These are phyloP conservation scores for Resseliella maxima DNA, from an alignment of 2,888 invertebrate species.

Conservation along the genomic window DNA sequence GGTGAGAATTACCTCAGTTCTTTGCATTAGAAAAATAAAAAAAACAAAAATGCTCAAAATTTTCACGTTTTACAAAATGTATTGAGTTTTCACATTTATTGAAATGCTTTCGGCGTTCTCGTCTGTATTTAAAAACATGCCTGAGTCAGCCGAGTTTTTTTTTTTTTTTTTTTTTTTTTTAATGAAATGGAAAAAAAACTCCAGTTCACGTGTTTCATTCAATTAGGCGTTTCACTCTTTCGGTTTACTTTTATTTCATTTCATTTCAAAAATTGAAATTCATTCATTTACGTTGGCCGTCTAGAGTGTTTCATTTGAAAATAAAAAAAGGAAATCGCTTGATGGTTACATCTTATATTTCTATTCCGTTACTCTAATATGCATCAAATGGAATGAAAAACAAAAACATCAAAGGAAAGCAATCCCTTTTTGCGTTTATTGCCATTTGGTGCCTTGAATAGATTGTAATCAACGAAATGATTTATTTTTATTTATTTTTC, in stretches of 20 bases:
- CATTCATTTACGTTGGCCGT: neutral
- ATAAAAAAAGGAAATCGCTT: neutral
- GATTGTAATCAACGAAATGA: conserved; percentile 6
- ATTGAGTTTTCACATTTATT: too few relatives aligned
- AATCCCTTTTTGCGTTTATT: neutral
- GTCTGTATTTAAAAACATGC: neutral
- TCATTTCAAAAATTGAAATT: neutral
- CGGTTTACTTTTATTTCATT: neutral
- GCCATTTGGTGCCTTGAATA: neutral
- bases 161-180: too few relatives aligned
- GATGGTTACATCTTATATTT: neutral
- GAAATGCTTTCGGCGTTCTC: neutral
- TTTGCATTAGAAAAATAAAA: too few relatives aligned
- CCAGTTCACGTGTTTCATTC: neutral
- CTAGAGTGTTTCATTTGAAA: neutral
- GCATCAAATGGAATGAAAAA: neutral
- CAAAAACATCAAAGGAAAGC: conserved; percentile 12
- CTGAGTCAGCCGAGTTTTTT: neutral
- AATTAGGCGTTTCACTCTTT: neutral
- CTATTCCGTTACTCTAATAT: neutral
- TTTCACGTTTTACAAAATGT: too few relatives aligned
- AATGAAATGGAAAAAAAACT: neutral
- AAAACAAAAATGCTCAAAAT: too few relatives aligned
- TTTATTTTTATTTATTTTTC: conserved; percentile 47
- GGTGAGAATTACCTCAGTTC: too few relatives aligned